These are phyloP conservation scores for Montipora capricornis DNA, from an alignment of 64 coral and sea anemone species.

Conservation along the genomic window DNA sequence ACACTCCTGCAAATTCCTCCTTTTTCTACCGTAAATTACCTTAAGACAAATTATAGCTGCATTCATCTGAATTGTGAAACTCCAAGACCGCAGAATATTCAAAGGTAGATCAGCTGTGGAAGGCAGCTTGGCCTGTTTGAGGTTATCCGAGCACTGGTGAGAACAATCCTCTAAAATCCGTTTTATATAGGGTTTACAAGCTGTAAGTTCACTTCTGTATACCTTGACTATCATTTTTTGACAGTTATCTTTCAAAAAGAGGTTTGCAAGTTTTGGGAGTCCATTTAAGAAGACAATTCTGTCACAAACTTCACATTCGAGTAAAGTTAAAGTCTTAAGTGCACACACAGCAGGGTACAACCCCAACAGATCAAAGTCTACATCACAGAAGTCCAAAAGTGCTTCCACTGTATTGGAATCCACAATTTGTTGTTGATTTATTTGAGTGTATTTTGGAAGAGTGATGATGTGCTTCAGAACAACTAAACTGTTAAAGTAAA, in stretches of 20 bases:
- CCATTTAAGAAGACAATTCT: slow-evolving; percentile 74
- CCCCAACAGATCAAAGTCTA: slow-evolving; percentile 64
- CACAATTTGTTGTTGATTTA: slow-evolving; percentile 30
- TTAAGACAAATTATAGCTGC: slow-evolving; percentile 69
- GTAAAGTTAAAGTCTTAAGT: slow-evolving; percentile 53
- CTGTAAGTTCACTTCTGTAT: slow-evolving; percentile 51
- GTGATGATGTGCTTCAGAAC: slow-evolving; percentile 81
- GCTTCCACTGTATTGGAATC: slow-evolving; percentile 68
- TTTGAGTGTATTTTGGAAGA: slow-evolving; percentile 34
- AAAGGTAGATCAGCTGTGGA: slow-evolving; percentile 29
- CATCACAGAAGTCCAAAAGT: slow-evolving; percentile 75
- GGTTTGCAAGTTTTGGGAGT: slow-evolving; percentile 79
- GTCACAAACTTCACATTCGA: slow-evolving; percentile 75
- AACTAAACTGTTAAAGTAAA: slow-evolving; percentile 76
- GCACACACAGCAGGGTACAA: slow-evolving; percentile 68
- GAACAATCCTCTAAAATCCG: slow-evolving; percentile 55
- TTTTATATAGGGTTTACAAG: slow-evolving; percentile 52
- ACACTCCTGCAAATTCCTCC: too few species aligned
- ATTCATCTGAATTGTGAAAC: slow-evolving; percentile 80
- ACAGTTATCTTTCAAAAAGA: slow-evolving; percentile 87
- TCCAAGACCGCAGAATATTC: slow-evolving; percentile 77
- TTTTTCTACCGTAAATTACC: slow-evolving; percentile 34
- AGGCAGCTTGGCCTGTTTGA: slow-evolving; percentile 40
- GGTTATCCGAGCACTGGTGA: slow-evolving; percentile 49
- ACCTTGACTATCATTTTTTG: slow-evolving; percentile 87